Base-by-base conservation (phyloP, 2,113 vertebrate species). In the Sphyrna mokarran region DNA sequence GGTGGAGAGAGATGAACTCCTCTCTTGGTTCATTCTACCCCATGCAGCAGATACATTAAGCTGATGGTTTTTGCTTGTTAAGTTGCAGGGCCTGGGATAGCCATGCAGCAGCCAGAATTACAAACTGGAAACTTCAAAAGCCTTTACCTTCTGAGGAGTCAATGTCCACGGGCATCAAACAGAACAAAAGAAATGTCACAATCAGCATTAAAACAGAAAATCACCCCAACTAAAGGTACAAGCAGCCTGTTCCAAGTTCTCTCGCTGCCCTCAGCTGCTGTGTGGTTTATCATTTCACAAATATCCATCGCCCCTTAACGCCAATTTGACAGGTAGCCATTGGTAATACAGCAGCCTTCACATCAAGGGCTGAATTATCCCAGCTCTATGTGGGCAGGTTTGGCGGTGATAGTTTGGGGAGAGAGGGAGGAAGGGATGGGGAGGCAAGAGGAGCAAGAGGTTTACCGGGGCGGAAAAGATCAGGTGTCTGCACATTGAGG, bases 101-200 rank as follows among this genome's bases (percentile, higher is more conserved):
- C 61, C 87, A 33, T 61, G 48, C 48, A 90, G 23, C 54, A 90
- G 87, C 58, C 54, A 90, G 29, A 33, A 61, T 5, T 90, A 54
- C 87, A 90, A 90, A 61, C 48, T 61, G 87, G 40, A 95, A 26
- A 54, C 9, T 61, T 95, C 16, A 72, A 72, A 72, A 43, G 1
- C 10, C 70, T 94, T 95, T 95, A 95, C 94, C 94, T 95, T 95
- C 94, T 95, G 94, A 72, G 37, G 94, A 95, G 29, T 95, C 26
- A 18, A 95, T 69, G 29, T 72, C 94, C 68, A 20, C 33, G 23
- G 33, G 68, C 68, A 48, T 48, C 66, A 72, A 95, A 70, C 29
- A 94, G 69, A 72, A 43, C 8, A 40, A 43, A 69, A 72, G 43
- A 43, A 72, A 95, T 8, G 6, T 18, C 48, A 76, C 63, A 94